Percentiles rank a stretch among this genome's conserved stretches.
Evolutionary conservation across 2,888 invertebrate species (phyloP).

Genomic region (Dorcus hopei): DNA sequence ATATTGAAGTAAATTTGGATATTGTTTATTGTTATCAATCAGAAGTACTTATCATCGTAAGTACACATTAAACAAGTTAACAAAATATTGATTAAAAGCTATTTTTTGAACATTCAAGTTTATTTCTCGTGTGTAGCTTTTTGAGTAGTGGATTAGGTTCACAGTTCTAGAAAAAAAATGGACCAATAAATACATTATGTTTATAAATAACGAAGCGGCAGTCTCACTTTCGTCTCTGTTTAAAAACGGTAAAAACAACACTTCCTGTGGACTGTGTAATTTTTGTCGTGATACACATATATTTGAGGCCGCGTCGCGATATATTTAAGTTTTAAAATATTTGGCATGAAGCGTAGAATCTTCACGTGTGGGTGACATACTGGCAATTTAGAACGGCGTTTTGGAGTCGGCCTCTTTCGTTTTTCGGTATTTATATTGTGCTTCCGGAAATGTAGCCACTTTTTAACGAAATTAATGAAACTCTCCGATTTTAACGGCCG

Average conservation of each 20-base stretch:
- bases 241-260: not conserved
- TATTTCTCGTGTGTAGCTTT: too few relatives aligned
- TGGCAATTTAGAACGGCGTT: slow-evolving; percentile 9
- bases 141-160: too few relatives aligned
- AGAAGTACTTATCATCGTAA: too few relatives aligned
- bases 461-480: not conserved
- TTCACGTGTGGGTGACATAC: slow-evolving; percentile 14
- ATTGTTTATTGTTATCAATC: too few relatives aligned
- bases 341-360: slow-evolving; percentile 11
- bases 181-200: too few relatives aligned
- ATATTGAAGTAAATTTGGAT: too few relatives aligned
- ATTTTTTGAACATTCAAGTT: too few relatives aligned
- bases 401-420: not conserved
- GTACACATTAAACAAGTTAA: too few relatives aligned
- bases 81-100: too few relatives aligned
- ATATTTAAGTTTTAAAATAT: slow-evolving; percentile 11
- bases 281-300: not conserved
- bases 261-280: not conserved
- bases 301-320: slow-evolving; percentile 1
- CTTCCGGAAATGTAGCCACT: not conserved
- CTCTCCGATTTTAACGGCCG: too few relatives aligned
- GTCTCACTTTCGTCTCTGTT: not conserved
- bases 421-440: not conserved
- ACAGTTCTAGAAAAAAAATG: too few relatives aligned
- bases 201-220: too few relatives aligned